Evolutionary conservation across 2,888 invertebrate species (phyloP), one percentile per base, ranked within the genome.

Genomic region (Nudaria mundana): DNA sequence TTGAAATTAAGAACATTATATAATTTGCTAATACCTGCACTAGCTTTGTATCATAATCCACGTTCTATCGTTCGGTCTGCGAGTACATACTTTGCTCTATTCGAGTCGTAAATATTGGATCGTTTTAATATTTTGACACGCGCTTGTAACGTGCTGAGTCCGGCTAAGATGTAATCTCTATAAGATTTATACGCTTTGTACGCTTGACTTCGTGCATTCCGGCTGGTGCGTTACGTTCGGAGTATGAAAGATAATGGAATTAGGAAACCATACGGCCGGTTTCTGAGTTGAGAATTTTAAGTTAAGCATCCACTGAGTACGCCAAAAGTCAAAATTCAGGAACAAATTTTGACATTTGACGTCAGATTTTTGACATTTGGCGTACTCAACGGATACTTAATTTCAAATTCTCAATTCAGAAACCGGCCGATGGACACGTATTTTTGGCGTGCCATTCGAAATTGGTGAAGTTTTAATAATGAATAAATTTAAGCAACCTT

Each of bases 161-260:
- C 55, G 49, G 56, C 54, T 79, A 79, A 79, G 75, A 63, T 78
- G 62, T 83, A 81, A 81, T 85, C 80, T 81, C 76, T 71, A 65
- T 83, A 82, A 79, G 76, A 70, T 78, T 78, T 77, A 75, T 78
- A 84, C 71, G 86, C 85, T 85, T 87, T 71, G 69, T 67, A 77
- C 74, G 85, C 83, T 85, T 81, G 71, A 80, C 75, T 81, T 71
- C 61, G 68, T 84, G 83, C 84, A 86, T 86, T 86, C 83, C 84
- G 86, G 75, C 86, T 85, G 87, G 87, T 87, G 86, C 84, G 84
- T 76, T 71, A 55, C 45, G 47, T 34, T 48, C 31, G 46, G 40
- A 43, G 48, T 44, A 33, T 28, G 29, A 39, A 42, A 34, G 25
- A 43, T 18, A 32, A n/a, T 26, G 26, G 53, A 44, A 43, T 41